Evolutionary conservation across 1,140 invertebrate genomes (phyloP), one percentile per base, ranked within the genome.

Genomic region (Oreohelix idahoensis): DNA sequence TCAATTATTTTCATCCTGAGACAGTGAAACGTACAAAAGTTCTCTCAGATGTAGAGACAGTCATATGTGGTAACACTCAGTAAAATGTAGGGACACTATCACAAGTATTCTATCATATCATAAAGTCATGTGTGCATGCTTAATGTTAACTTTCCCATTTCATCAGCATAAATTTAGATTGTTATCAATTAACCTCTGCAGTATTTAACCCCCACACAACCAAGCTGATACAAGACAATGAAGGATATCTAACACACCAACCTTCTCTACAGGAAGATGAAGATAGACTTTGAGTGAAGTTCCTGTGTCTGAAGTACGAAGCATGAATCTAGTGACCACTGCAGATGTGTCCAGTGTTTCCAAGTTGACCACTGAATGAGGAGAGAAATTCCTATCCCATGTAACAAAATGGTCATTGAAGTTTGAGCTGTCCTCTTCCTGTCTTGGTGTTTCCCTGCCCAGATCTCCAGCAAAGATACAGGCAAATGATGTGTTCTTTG

Each of bases 381-480:
- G 53, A 23, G 23, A 32, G 4, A n/a, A 10, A 45, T 36, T 70
- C 35, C 58, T 78, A 32, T 70, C 38, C 78, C 78, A 79, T 4
- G 29, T 35, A 10, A 69, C 36, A 45, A 79, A 79, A 39, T n/a
- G 63, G 39, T 79, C 78, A 42, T 79, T 39, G 63, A 79, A 79
- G 29, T 79, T 79, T 15, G 78, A 79, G 26, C 58, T 58, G 23
- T 79, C 78, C 32, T 38, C 58, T 45, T 53, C 58, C 0, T 2
- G 10, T 13, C 53, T 1, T 38, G 78, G 78, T 2, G 78, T 79
- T 20, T 79, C 63, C n/a, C 78, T 66, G 35, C 78, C 78, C 63
- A 79, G 39, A 75, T 75, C 73, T 39, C 73, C 39, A 45, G 73
- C n/a, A 2, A 75, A 45, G 11, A 45, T 75, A 75, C 26, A 75